These are phyloP conservation scores for Calyptommatus sinebrachiatus DNA, from an alignment of 2,113 vertebrate genomes.

Conservation along the genomic window DNA sequence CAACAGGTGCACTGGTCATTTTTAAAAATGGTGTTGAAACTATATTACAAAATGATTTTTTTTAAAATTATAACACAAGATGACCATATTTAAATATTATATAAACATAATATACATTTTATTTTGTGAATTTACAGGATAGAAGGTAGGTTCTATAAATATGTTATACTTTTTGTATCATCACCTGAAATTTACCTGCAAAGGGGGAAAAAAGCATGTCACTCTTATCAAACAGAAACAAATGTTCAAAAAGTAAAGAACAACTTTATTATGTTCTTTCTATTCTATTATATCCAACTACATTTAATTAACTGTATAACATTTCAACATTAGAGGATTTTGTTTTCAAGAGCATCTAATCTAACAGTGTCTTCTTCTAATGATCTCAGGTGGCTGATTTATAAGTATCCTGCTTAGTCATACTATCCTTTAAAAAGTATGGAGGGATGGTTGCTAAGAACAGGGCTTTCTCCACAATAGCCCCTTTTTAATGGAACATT, in stretches of 20 bases:
- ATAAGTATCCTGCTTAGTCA: too few relatives aligned
- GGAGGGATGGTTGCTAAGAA: too few relatives aligned
- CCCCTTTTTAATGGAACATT: too few relatives aligned
- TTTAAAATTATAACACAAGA: conserved; percentile 16
- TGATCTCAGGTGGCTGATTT: too few relatives aligned
- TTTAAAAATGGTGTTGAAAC: conserved; percentile 17
- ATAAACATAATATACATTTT: conserved; percentile 47
- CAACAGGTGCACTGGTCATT: conserved; percentile 14
- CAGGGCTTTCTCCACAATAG: too few relatives aligned
- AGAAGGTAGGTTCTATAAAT: conserved; percentile 33
- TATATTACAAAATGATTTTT: background rate
- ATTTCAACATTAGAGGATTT: background rate
- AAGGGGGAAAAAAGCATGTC: conserved; percentile 19
- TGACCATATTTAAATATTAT: conserved; percentile 32
- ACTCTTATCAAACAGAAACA: background rate
- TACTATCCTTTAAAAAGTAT: too few relatives aligned
- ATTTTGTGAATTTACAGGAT: conserved; percentile 25
- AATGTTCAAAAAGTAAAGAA: conserved; percentile 6
- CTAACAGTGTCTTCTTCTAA: too few relatives aligned
- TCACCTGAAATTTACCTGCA: conserved; percentile 96
- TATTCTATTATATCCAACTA: background rate
- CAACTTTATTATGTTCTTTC: background rate
- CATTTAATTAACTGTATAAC: background rate
- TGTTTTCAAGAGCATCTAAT: too few relatives aligned
- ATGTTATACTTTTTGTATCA: conserved; percentile 92